Percentiles rank a stretch among this genome's conserved stretches.
Evolutionary conservation across 1,140 invertebrate species (phyloP).

Genomic region (Lethrus apterus): DNA sequence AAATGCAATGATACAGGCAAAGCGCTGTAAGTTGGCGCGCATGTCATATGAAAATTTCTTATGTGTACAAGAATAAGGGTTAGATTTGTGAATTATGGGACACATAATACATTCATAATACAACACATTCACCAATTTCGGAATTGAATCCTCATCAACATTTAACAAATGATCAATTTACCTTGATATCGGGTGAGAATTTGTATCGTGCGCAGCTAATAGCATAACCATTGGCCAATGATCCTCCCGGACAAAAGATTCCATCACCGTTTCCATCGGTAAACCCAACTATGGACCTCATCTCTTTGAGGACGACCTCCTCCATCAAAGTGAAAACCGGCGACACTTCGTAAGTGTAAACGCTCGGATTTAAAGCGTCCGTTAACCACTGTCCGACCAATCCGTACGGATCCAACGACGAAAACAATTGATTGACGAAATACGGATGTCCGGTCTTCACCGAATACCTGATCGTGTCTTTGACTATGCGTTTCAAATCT

Average conservation of each 20-base stretch:
- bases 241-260: slow-evolving; percentile 92
- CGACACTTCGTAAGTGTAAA: slow-evolving; percentile 88
- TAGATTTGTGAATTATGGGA: too few species aligned
- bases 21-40: too few species aligned
- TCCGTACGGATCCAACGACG: slow-evolving; percentile 78
- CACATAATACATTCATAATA: too few species aligned
- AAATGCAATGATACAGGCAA: too few species aligned
- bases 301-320: slow-evolving; percentile 68
- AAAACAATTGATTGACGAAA: slow-evolving; percentile 81
- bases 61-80: too few species aligned
- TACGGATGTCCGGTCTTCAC: slow-evolving; percentile 84
- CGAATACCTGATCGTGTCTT: slow-evolving; percentile 66
- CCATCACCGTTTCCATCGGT: slow-evolving; percentile 67
- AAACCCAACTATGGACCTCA: slow-evolving; percentile 83
- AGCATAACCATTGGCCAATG: slow-evolving; percentile 91
- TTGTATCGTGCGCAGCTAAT: slow-evolving; percentile 81
- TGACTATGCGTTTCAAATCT: slow-evolving; percentile 55
- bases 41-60: too few species aligned
- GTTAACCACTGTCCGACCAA: slow-evolving; percentile 78
- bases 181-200: slow-evolving; percentile 72
- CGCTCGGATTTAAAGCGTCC: slow-evolving; percentile 78
- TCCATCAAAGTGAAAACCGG: slow-evolving; percentile 85
- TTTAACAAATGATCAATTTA: slow-evolving; percentile 32
- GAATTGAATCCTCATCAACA: too few species aligned
- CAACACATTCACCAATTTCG: too few species aligned